Conservation (phyloP, 2,113 vertebrate species). For the Anoplopoma fimbria region DNA sequence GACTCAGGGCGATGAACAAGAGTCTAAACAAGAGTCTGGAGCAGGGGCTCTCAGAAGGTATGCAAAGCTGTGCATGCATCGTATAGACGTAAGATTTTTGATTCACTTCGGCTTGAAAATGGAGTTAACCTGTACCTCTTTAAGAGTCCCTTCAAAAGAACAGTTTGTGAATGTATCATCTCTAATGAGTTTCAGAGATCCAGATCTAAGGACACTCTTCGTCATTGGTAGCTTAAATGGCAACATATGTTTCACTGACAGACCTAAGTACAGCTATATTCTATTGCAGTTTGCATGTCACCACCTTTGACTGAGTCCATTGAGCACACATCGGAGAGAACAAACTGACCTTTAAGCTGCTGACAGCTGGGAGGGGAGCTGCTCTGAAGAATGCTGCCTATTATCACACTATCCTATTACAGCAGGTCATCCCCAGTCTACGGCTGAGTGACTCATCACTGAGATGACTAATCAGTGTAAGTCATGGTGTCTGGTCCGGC, state of each 20-base stretch:
- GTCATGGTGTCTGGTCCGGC: background rate
- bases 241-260: background rate
- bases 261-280: background rate
- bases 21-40: too few species aligned
- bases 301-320: background rate
- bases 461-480: background rate
- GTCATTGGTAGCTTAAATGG: background rate
- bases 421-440: conserved; percentile 11
- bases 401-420: conserved; percentile 1
- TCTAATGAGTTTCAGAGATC: background rate
- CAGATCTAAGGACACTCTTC: background rate
- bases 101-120: too few species aligned
- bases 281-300: background rate
- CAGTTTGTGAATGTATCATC: too few species aligned
- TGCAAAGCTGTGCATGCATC: too few species aligned
- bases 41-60: too few species aligned
- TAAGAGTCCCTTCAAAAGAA: too few species aligned
- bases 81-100: too few species aligned
- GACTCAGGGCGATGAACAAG: too few species aligned
- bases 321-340: background rate
- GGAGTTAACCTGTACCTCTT: too few species aligned
- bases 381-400: conserved; percentile 7
- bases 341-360: conserved; percentile 19
- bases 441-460: conserved; percentile 9
- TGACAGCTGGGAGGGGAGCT: background rate